Evolutionary conservation across 2,113 vertebrate genomes (phyloP).

Genomic region (Rynchops niger): DNA sequence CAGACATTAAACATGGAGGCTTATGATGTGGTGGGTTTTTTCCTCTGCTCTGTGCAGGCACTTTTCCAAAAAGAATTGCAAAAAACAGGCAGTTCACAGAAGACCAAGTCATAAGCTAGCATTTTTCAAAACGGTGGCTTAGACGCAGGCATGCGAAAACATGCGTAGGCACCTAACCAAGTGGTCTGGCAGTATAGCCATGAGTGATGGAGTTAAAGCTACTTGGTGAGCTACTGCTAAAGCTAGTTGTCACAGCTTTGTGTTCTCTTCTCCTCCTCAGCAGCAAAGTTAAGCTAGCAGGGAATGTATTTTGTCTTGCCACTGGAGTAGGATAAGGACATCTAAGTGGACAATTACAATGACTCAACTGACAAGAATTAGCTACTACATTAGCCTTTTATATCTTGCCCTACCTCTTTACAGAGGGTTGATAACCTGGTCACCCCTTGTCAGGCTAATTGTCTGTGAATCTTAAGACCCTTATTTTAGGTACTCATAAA

Average conservation of each 20-base stretch:
- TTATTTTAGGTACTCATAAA: not conserved
- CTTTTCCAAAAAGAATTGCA: not conserved
- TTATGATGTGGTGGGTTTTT: not conserved
- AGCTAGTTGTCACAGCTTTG: not conserved
- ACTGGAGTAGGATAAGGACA: not conserved
- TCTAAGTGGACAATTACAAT: not conserved
- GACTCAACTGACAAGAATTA: constrained; percentile 15
- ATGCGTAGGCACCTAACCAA: not conserved
- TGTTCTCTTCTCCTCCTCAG: not conserved
- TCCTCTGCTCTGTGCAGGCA: not conserved
- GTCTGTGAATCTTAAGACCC: not conserved
- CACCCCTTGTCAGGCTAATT: not conserved
- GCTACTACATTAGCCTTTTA: not conserved
- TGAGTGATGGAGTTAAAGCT: not conserved
- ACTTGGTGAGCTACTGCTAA: not conserved
- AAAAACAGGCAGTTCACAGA: not conserved
- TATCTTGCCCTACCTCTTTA: constrained; percentile 12
- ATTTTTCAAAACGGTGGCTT: not conserved
- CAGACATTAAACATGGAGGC: not conserved
- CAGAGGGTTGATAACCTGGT: not conserved
- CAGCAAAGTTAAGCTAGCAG: not conserved
- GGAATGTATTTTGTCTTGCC: not conserved
- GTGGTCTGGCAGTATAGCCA: not conserved
- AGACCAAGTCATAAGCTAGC: not conserved
- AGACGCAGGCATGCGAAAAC: not conserved